Conservation (phyloP, 2,797 vertebrate genomes). For the Hyperoplus lanceolatus region DNA sequence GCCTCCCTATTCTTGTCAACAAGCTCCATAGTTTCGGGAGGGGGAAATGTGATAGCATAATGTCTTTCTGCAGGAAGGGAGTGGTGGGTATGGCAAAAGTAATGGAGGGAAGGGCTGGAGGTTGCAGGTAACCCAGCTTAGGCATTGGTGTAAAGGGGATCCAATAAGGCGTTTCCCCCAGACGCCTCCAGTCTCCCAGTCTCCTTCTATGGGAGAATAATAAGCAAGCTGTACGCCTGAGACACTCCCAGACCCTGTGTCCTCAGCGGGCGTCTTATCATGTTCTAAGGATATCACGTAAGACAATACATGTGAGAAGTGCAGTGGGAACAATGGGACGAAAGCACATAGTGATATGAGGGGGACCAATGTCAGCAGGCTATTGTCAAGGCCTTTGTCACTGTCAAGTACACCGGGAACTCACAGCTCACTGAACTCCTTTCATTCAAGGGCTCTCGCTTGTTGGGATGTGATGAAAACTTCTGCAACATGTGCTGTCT, state of each 20-base stretch:
- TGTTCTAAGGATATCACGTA: slow-evolving; percentile 86
- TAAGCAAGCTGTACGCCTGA: slow-evolving; percentile 80
- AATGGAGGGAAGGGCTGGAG: slow-evolving; percentile 61
- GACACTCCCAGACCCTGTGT: slow-evolving; percentile 84
- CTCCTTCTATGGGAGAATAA: slow-evolving; percentile 77
- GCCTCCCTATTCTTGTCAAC: slow-evolving; percentile 70
- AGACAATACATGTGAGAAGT: slow-evolving; percentile 90
- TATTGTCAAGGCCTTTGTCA: slow-evolving; percentile 83
- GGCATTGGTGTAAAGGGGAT: slow-evolving; percentile 64
- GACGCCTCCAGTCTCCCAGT: slow-evolving; percentile 61
- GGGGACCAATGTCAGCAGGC: slow-evolving; percentile 76
- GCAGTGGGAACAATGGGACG: slow-evolving; percentile 76
- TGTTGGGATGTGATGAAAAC: slow-evolving; percentile 55
- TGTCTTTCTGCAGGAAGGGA: slow-evolving; percentile 76
- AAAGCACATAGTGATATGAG: slow-evolving; percentile 82
- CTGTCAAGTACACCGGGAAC: slow-evolving; percentile 71
- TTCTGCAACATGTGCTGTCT: slow-evolving; percentile 40
- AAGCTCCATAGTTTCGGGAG: slow-evolving; percentile 68
- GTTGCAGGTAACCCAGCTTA: slow-evolving; percentile 70
- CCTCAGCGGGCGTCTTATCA: slow-evolving; percentile 77
- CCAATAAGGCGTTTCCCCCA: slow-evolving; percentile 73
- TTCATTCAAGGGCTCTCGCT: slow-evolving; percentile 57
- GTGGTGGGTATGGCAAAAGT: slow-evolving; percentile 64
- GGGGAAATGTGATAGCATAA: slow-evolving; percentile 80
- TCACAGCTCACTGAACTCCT: slow-evolving; percentile 68